Percentiles rank a stretch among this genome's conserved stretches.
phyloP scores from a whole-genome alignment of 2,113 vertebrate genomes.

The Xiphophorus maculatus region DNA sequence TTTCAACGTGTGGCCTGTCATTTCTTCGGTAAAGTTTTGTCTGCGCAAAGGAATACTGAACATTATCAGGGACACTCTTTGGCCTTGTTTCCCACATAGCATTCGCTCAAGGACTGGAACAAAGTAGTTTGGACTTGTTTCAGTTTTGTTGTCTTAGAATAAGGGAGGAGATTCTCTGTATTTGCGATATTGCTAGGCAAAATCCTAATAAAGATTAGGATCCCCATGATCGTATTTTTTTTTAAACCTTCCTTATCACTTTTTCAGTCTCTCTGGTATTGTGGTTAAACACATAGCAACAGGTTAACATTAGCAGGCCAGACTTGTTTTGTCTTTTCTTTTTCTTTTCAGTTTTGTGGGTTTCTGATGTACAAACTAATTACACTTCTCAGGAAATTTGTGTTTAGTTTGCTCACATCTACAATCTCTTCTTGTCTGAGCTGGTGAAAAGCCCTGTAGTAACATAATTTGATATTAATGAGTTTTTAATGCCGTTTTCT shows the following conservation, averaged over 20 bases:
- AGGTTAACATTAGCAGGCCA: background rate
- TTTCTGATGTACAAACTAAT: background rate
- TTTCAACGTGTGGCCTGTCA: background rate
- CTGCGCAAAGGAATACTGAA: background rate
- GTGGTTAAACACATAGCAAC: background rate
- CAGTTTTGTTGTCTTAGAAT: constrained; percentile 1
- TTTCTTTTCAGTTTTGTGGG: background rate
- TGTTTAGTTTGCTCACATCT: constrained; percentile 4
- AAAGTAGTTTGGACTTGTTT: constrained; percentile 21
- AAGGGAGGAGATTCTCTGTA: background rate
- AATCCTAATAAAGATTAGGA: background rate
- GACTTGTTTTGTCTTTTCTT: background rate
- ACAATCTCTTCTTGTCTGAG: constrained; percentile 17
- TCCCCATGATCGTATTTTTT: too few species aligned
- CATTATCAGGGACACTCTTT: background rate
- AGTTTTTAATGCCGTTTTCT: constrained; percentile 19
- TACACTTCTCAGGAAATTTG: background rate
- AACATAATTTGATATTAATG: constrained; percentile 6
- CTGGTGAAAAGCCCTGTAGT: constrained; percentile 18
- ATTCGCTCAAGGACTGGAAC: constrained; percentile 1
- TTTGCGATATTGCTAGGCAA: constrained; percentile 8
- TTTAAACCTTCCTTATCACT: background rate
- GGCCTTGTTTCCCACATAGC: background rate
- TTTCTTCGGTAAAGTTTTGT: background rate
- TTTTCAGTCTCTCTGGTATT: background rate